Conservation (phyloP, 2,113 vertebrate genomes). For the Odocoileus hemionus region DNA sequence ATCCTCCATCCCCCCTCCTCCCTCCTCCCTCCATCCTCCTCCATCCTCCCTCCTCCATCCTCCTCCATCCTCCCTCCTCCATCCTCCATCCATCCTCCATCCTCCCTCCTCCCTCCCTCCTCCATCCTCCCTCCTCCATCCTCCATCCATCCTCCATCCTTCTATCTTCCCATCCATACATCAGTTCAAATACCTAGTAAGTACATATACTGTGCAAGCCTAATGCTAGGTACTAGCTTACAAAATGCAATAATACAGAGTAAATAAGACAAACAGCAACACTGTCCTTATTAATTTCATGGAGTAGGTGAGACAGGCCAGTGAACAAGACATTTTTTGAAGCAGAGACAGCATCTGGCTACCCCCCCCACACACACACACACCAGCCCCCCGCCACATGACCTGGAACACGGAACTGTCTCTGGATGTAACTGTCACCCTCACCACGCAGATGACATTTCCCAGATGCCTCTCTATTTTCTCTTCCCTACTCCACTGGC, state of each 20-base stretch:
- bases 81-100: no score
- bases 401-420: background rate
- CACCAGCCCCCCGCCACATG: accelerated
- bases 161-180: background rate
- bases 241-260: background rate
- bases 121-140: background rate
- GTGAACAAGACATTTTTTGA: background rate
- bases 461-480: background rate
- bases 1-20: no score
- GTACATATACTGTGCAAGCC: background rate
- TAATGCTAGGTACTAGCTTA: background rate
- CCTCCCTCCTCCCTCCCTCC: no score
- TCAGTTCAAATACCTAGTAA: background rate
- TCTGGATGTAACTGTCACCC: background rate
- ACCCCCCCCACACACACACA: background rate
- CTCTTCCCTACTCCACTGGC: background rate
- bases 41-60: no score
- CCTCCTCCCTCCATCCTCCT: no score
- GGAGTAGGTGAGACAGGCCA: background rate
- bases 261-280: background rate
- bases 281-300: background rate
- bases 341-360: background rate
- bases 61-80: no score
- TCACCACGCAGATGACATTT: background rate
- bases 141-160: background rate